Base-by-base conservation (phyloP, 2,888 invertebrate species). In the Pyrrhia umbra region DNA sequence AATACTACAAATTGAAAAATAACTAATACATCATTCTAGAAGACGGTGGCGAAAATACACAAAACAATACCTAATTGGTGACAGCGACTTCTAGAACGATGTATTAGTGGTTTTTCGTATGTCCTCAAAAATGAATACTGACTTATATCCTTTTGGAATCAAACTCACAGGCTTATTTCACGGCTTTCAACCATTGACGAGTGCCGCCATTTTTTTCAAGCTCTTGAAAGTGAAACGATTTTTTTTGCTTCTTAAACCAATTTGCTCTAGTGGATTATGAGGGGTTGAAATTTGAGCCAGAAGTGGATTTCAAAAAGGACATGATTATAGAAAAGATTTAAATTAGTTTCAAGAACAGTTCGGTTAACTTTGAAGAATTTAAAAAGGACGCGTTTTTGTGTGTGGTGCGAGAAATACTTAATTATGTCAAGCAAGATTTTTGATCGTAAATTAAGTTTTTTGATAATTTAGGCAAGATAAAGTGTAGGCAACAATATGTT, bases 111-210 rank as follows among this genome's bases (percentile, higher is more conserved):
- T n/a, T n/a, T n/a, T n/a, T n/a, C n/a, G n/a, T 1, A 9, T 5
- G 6, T 2, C 1, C 1, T 25, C 45, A 30, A 1, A 6, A 15
- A 23, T n/a, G 45, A 2, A 2, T 30, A n/a, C 23, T 8, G 6
- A 46, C 50, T n/a, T 43, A 65, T n/a, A 18, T 10, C 45, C 13
- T 60, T 50, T 45, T 40, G 52, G 2, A 57, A 0, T 2, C n/a
- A 39, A 37, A 20, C 39, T 3, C 30, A n/a, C 1, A 63, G n/a
- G 67, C 75, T 69, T 75, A 89, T 90, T 88, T 86, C 80, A 88
- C 83, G 85, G 85, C 62, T 84, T 82, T 87, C 80, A 85, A 62
- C 58, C 61, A 79, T 81, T 77, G 57, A 69, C 52, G 50, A 25
- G 63, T 37, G 66, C 83, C 80, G 79, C 69, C 60, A 15, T 30